phyloP scores from a whole-genome alignment of 2,113 vertebrate genomes.

The Eulacestoma nigropectus region DNA sequence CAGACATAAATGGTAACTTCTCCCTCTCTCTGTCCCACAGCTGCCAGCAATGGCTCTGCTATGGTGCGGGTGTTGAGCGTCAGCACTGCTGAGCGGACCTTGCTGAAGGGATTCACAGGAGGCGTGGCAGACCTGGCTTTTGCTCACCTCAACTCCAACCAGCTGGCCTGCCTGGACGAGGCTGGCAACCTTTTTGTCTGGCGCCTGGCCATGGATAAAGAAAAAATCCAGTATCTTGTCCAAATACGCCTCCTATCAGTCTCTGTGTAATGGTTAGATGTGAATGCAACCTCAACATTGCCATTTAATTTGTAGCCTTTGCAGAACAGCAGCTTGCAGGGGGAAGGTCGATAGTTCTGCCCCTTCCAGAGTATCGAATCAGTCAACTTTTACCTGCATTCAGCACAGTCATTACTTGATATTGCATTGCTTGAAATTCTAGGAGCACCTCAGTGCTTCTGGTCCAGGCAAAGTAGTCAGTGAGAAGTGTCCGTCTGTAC shows the following conservation, averaged over 20 bases:
- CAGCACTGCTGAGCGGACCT: conserved; percentile 82
- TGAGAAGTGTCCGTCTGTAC: not conserved
- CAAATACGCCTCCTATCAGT: fast-evolving
- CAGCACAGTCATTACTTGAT: not conserved
- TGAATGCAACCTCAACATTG: not conserved
- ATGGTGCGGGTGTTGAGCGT: conserved; percentile 94
- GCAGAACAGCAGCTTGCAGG: not conserved
- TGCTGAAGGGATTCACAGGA: conserved; percentile 93
- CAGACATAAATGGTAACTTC: not conserved
- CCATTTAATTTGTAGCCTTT: not conserved
- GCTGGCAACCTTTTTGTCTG: conserved; percentile 94
- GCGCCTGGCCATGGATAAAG: conserved; percentile 85
- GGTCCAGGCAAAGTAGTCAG: not conserved
- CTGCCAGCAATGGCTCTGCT: conserved; percentile 86
- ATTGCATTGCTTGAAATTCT: not conserved
- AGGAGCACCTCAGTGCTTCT: not conserved
- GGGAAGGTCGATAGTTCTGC: fast-evolving
- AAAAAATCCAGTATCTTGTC: conserved; percentile 92
- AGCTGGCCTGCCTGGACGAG: conserved; percentile 93
- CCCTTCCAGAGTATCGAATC: not conserved
- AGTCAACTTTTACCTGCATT: not conserved
- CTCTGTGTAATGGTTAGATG: not conserved
- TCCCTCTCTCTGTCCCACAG: conserved; percentile 59
- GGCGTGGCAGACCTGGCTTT: conserved; percentile 93
- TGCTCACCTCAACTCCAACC: conserved; percentile 92